Base-by-base conservation (phyloP, 1,140 invertebrate species). In the Dendroctonus ponderosae region DNA sequence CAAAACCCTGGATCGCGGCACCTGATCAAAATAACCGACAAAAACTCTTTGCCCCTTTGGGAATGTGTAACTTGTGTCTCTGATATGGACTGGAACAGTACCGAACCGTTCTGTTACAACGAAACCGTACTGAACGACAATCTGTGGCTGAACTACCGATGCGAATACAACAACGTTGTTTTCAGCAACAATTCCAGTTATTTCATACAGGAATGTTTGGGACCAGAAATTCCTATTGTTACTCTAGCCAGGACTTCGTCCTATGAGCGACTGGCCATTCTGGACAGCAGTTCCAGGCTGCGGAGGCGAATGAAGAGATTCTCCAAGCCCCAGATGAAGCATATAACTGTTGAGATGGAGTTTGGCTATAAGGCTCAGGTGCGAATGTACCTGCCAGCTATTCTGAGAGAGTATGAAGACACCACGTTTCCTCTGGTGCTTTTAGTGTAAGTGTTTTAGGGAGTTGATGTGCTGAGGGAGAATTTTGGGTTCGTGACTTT, bases 381-480 rank as follows among this genome's bases (percentile, higher is more conserved):
- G 0, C 82, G 87, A 7, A 80, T 93, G 5, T 84, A 85, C 62
- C 77, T 93, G 48, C 91, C 91, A 0, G 89, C 89, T 0, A 87
- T 89, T n/a, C 82, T 92, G 65, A 79, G 88, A 56, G 90, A 92
- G 72, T 86, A 90, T 50, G 90, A 94, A 74, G 89, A 91, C 69
- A 84, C 90, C 43, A 87, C 87, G 7, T 92, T 94, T 75, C 92
- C 92, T 0, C 74, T 92, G n/a, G 83, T 93, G 0, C 77, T 93
- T 37, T 84, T 90, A 65, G 85, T 92, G 91, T 94, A 82, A 87
- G 90, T 88, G 39, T 52, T 51, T 52, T 26, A 2, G 26, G 26
- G 26, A 26, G 26, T 26, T 26, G 26, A 26, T 26, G 3, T 26
- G 26, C 1, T 26, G 26, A 3, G 26, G 3, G 26, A 3, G 26